These are phyloP conservation scores for Magallana angulata DNA, from an alignment of 1,140 invertebrate genomes.

Conservation along the genomic window DNA sequence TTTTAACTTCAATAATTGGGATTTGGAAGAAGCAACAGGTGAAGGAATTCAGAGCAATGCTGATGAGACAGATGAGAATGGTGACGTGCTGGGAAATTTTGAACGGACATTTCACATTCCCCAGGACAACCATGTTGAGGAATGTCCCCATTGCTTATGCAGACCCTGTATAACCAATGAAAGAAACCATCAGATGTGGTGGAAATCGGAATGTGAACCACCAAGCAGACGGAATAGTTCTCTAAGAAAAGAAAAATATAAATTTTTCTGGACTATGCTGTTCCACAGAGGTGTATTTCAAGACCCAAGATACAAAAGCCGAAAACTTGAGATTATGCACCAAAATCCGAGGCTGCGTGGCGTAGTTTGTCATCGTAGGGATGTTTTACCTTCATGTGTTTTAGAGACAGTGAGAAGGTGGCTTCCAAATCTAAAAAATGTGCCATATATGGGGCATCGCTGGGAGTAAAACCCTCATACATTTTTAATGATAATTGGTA, in stretches of 20 bases:
- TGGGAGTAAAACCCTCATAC: neutral
- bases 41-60: neutral
- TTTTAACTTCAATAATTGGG: neutral
- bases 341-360: neutral
- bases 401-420: neutral
- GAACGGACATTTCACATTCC: neutral
- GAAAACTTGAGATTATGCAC: neutral
- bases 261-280: conserved; percentile 10
- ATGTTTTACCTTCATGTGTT: neutral
- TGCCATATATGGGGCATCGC: neutral
- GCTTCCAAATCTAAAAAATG: neutral
- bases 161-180: neutral
- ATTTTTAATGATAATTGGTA: neutral
- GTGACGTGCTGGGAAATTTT: neutral
- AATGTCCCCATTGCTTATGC: neutral
- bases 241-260: neutral
- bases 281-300: neutral
- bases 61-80: neutral
- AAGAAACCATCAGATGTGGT: neutral
- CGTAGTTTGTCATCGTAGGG: neutral
- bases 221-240: conserved; percentile 8
- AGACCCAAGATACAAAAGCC: neutral
- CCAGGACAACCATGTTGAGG: neutral
- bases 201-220: neutral
- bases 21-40: neutral